phyloP scores from a whole-genome alignment of 2,113 vertebrate genomes.

The Otocyon megalotis region DNA sequence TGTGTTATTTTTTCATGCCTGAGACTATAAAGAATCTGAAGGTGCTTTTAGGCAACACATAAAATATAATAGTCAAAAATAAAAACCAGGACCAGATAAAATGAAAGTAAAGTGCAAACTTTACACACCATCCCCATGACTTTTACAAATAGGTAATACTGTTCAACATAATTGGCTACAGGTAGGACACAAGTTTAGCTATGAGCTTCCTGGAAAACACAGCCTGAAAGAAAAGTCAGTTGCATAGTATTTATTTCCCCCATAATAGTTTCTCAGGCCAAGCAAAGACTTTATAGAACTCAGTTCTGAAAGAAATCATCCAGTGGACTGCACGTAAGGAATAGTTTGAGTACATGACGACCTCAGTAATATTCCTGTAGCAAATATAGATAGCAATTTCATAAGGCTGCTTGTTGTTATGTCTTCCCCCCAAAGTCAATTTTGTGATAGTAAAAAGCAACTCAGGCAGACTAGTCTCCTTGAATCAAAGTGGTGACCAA shows the following conservation, averaged over 20 bases:
- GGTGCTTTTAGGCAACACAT: neutral
- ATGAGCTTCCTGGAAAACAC: constrained; percentile 6
- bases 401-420: neutral
- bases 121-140: neutral
- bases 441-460: neutral
- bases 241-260: neutral
- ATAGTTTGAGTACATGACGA: neutral
- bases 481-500: neutral
- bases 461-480: neutral
- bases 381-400: neutral
- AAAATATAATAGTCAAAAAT: neutral
- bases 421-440: neutral
- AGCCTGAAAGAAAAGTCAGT: neutral
- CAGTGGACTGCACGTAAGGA: neutral
- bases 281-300: neutral
- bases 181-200: neutral
- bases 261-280: neutral
- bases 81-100: constrained; percentile 3
- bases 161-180: neutral
- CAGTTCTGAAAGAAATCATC: constrained; percentile 3
- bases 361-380: neutral
- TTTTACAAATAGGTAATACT: neutral
- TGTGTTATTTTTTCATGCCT: neutral
- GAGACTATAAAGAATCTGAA: constrained; percentile 10
- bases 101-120: neutral